phyloP scores from a whole-genome alignment of 92 coral and sea anemone species.

The Parazoanthus atlanticus region DNA sequence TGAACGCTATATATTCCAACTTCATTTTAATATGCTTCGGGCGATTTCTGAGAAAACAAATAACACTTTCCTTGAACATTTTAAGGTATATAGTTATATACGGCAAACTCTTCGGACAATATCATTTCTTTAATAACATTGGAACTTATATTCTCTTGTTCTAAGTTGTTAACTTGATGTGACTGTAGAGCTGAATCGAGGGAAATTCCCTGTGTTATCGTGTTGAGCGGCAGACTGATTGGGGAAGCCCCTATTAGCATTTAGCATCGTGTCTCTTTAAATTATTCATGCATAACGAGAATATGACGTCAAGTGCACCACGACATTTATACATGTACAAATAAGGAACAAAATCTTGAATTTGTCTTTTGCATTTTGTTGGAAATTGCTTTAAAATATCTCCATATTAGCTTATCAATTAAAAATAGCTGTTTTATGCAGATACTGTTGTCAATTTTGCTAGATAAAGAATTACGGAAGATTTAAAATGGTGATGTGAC shows the following conservation, averaged over 20 bases:
- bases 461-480: neutral
- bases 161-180: neutral
- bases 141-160: too few relatives aligned
- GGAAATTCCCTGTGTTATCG: slow-evolving; percentile 10
- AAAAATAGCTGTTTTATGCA: neutral
- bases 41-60: too few relatives aligned
- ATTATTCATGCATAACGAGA: slow-evolving; percentile 4
- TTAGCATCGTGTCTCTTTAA: neutral
- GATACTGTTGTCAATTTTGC: neutral
- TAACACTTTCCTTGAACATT: too few relatives aligned
- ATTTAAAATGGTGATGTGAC: neutral
- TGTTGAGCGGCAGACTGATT: neutral
- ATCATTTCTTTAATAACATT: too few relatives aligned
- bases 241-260: slow-evolving; percentile 18
- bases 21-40: too few relatives aligned
- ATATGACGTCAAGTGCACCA: neutral
- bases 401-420: neutral
- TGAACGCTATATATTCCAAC: too few relatives aligned
- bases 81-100: too few relatives aligned
- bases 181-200: neutral
- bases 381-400: neutral
- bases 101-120: neutral
- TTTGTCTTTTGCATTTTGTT: too few relatives aligned
- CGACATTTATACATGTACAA: neutral
- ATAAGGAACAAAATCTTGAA: too few relatives aligned